Base-by-base conservation (phyloP, 2,797 vertebrate species). In the Gymnoscopelus microlampas region DNA sequence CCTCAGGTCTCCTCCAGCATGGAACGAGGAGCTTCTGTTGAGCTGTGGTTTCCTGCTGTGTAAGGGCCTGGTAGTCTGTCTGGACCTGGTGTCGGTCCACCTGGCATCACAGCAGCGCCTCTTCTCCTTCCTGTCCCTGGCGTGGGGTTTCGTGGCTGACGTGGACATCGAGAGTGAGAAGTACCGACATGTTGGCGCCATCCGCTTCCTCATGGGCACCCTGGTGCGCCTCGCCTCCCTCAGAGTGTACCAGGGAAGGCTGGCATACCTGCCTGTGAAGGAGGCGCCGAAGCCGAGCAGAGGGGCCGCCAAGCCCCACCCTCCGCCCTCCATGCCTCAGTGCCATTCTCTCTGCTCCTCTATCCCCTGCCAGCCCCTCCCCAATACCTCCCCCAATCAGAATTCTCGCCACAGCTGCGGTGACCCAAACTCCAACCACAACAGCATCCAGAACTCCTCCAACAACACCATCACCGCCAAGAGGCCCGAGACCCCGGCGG, bases 131-230 rank as follows among this genome's bases (percentile, higher is more conserved):
- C 96, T 99, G 0, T 96, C 97, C 58, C 84, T 99, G 3, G 93
- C 97, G 55, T 98, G 97, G 97, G 97, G 97, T 70, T 97, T 98
- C 9, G 92, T 98, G 60, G 96, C 97, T 0, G 97, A 98, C 0
- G 96, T 99, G 15, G 97, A 99, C 88, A 94, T 97, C 0, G 96
- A 97, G 83, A 98, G 96, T 0, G 97, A 99, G 91, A 96, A 94
- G 85, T 97, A 96, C 77, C 96, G 97, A 5, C 87, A 92, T 1
- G 91, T 97, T 0, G 97, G 97, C 6, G 92, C 92, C 0, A 89
- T 94, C 11, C 96, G 97, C 71, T 99, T 98, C 84, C 92, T 97
- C 0, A 73, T 99, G 88, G 96, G 97, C 70, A 96, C 96, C 0
- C 80, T 98, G 72, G 91, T 96, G 73, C 96, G 95, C 13, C 91